phyloP scores from a whole-genome alignment of 2,888 invertebrate species.

The Chymomyza procnemis region DNA sequence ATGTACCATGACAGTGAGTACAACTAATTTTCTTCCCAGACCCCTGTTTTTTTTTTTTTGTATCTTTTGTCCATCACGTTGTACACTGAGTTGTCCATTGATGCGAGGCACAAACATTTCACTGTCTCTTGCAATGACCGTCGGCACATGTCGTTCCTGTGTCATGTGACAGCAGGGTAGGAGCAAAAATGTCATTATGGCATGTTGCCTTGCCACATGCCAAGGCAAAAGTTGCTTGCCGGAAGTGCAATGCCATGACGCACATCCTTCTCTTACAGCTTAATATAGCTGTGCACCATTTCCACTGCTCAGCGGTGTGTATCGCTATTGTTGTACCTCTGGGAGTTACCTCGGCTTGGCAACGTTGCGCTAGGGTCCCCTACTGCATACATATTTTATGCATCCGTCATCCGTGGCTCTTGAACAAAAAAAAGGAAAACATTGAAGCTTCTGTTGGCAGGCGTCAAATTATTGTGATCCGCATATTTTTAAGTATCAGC shows the following conservation, averaged over 20 bases:
- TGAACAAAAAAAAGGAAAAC: neutral
- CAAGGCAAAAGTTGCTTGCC: neutral
- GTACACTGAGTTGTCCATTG: slow-evolving; percentile 1
- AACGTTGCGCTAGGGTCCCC: neutral
- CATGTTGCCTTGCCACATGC: neutral
- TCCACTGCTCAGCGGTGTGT: neutral
- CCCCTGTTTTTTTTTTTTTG: neutral
- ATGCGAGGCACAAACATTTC: slow-evolving; percentile 1
- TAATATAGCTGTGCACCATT: neutral
- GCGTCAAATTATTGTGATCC: slow-evolving; percentile 29
- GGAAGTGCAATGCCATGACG: neutral
- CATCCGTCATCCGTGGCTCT: neutral
- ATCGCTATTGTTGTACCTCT: neutral
- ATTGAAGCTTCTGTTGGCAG: slow-evolving; percentile 19
- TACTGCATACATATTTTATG: neutral
- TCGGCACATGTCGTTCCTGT: neutral
- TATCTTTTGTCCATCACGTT: neutral
- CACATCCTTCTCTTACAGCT: neutral
- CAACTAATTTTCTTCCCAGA: slow-evolving; percentile 10
- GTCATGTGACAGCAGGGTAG: neutral
- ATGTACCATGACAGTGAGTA: slow-evolving; percentile 27
- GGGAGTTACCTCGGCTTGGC: neutral
- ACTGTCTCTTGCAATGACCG: neutral
- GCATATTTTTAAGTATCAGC: neutral
- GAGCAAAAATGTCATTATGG: neutral